Conservation (phyloP, 2,888 invertebrate genomes). For the Crocallis elinguaria region DNA sequence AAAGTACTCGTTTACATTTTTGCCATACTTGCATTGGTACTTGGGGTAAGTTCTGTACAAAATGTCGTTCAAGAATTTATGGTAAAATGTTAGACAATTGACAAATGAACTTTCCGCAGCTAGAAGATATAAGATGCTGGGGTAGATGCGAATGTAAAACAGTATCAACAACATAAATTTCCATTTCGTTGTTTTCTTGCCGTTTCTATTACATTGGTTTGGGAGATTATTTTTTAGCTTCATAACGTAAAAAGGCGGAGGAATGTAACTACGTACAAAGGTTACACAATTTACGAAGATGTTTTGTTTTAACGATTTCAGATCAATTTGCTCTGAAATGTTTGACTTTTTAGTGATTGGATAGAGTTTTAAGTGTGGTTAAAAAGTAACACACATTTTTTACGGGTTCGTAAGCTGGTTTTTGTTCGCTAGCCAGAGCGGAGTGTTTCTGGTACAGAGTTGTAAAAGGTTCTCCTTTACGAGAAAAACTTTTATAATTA, state of each 20-base stretch:
- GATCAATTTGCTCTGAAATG: not conserved
- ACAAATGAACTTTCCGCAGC: constrained; percentile 73
- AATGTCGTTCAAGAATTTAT: constrained; percentile 59
- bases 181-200: constrained; percentile 52
- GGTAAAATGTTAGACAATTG: constrained; percentile 61
- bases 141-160: constrained; percentile 69
- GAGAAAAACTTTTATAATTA: constrained; percentile 82
- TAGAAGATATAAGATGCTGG: constrained; percentile 61
- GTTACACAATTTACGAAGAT: not conserved
- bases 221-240: constrained; percentile 33
- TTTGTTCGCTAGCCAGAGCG: constrained; percentile 42
- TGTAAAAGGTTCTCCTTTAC: constrained; percentile 69
- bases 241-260: constrained; percentile 26
- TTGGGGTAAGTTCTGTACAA: constrained; percentile 49
- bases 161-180: constrained; percentile 57
- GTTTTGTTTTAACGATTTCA: not conserved
- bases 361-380: constrained; percentile 20
- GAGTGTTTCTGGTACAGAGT: constrained; percentile 52
- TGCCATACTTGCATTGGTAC: no score
- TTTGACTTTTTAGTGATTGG: not conserved
- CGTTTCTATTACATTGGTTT: constrained; percentile 44
- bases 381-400: constrained; percentile 30
- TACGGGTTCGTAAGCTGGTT: constrained; percentile 45
- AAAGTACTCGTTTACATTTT: constrained; percentile 47
- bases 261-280: constrained; percentile 18